Evolutionary conservation across 2,888 invertebrate species (phyloP).

Genomic region (Ochropleura leucogaster): DNA sequence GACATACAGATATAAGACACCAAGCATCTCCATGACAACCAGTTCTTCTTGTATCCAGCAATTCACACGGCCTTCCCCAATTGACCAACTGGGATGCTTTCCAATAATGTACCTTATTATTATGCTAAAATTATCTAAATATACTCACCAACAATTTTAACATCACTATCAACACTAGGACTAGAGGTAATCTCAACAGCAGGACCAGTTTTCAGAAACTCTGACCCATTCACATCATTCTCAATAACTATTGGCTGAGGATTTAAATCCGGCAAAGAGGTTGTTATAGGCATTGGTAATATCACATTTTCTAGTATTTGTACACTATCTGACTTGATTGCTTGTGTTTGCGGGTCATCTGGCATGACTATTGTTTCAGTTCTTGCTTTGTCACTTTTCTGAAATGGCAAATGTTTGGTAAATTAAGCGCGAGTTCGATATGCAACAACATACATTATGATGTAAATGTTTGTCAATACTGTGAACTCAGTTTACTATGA

Average conservation of each 20-base stretch:
- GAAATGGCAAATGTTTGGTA: slow-evolving; percentile 19
- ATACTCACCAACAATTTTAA: slow-evolving; percentile 54
- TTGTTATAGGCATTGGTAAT: slow-evolving; percentile 36
- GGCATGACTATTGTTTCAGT: slow-evolving; percentile 32
- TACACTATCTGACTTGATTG: slow-evolving; percentile 19
- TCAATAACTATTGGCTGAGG: slow-evolving; percentile 54
- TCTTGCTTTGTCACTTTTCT: slow-evolving; percentile 40
- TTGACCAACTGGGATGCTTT: neutral
- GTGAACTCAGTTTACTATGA: neutral
- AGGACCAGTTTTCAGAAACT: slow-evolving; percentile 18
- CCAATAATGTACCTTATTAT: neutral
- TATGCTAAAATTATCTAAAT: neutral
- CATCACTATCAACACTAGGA: slow-evolving; percentile 52
- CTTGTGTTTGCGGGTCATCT: slow-evolving; percentile 23
- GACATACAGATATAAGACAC: neutral
- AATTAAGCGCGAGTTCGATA: slow-evolving; percentile 5
- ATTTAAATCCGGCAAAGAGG: slow-evolving; percentile 66
- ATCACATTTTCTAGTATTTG: slow-evolving; percentile 41
- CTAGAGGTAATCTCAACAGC: slow-evolving; percentile 41
- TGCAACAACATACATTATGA: neutral
- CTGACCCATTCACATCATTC: neutral
- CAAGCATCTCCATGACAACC: neutral
- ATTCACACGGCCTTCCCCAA: neutral
- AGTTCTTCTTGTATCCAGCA: neutral
- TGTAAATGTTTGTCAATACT: slow-evolving; percentile 12